phyloP scores from a whole-genome alignment of 2,113 vertebrate species.

The Cisticola juncidis region DNA sequence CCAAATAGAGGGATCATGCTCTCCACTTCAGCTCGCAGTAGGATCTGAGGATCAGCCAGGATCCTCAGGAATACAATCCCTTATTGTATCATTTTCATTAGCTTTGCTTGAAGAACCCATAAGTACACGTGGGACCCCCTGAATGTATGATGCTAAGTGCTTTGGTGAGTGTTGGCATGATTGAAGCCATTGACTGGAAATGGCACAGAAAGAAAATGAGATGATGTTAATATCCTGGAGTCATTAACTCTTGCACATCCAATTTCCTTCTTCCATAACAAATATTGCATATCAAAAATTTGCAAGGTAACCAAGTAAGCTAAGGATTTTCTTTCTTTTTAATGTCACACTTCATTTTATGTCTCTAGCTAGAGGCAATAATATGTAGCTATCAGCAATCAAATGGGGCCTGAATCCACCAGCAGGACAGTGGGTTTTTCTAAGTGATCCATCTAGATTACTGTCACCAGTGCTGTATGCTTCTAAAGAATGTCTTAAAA shows the following conservation, averaged over 20 bases:
- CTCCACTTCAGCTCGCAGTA: rapidly evolving
- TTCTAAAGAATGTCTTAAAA: not conserved
- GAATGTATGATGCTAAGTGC: not conserved
- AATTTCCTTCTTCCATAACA: not conserved
- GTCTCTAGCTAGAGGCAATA: not conserved
- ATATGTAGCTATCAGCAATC: not conserved
- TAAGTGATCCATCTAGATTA: not conserved
- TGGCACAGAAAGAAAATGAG: not conserved
- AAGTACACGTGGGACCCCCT: not conserved
- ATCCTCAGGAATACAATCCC: not conserved
- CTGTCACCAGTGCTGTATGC: not conserved
- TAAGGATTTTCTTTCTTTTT: not conserved
- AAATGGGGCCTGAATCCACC: not conserved
- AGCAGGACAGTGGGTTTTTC: not conserved
- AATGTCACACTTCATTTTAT: not conserved
- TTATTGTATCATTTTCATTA: not conserved
- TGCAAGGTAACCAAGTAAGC: not conserved
- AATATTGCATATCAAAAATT: not conserved
- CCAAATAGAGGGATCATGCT: not conserved
- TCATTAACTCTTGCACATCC: not conserved
- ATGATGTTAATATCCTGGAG: not conserved
- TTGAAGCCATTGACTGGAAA: not conserved
- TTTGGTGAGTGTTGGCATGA: not conserved
- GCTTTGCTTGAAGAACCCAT: not conserved
- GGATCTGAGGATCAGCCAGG: not conserved